Evolutionary conservation across 2,888 invertebrate genomes (phyloP).

Genomic region (Lasioglossum leucozonium): DNA sequence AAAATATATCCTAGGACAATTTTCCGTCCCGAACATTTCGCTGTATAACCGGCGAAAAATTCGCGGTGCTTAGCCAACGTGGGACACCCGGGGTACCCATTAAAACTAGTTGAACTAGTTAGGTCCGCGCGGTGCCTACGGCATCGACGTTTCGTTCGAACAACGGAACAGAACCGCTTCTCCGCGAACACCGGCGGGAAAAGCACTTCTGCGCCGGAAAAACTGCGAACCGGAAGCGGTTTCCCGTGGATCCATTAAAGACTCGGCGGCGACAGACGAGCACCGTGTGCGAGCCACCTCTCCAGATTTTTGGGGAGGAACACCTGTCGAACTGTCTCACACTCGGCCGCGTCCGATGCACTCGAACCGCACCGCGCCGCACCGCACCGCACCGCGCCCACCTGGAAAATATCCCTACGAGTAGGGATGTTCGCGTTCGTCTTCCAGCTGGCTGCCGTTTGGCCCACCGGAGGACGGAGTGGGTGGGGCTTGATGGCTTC

Average conservation of each 20-base stretch:
- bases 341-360: conserved; percentile 34
- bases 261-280: conserved; percentile 13
- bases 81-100: background rate
- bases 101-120: background rate
- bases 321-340: conserved; percentile 8
- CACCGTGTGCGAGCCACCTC: background rate
- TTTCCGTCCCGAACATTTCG: background rate
- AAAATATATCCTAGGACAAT: background rate
- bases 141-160: background rate
- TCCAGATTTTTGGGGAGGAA: background rate
- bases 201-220: background rate
- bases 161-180: background rate
- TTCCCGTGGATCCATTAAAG: conserved; percentile 14
- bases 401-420: conserved; percentile 48
- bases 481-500: conserved; percentile 56
- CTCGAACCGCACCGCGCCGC: conserved; percentile 47
- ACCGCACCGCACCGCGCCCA: no score
- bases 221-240: background rate
- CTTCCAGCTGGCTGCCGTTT: conserved; percentile 35
- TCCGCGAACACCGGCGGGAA: background rate
- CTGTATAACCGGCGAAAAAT: no score
- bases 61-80: background rate
- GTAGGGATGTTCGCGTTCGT: conserved; percentile 34
- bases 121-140: background rate
- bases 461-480: background rate